Percentiles rank a stretch among this genome's conserved stretches.
Conservation (phyloP, 2,888 invertebrate genomes). For the Vanessa cardui region DNA sequence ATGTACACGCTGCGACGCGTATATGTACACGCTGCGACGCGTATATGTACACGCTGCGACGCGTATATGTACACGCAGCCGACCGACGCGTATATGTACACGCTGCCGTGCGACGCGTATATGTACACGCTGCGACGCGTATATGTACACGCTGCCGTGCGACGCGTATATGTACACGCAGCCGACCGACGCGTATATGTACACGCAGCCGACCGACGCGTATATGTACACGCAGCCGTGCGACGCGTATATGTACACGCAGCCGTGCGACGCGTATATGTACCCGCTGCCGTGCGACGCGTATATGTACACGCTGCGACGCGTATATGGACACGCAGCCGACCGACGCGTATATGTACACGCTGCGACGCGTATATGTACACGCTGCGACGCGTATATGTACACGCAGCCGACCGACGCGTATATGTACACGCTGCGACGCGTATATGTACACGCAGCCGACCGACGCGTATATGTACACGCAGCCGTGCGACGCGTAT, state of each 20-base stretch:
- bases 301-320: not conserved
- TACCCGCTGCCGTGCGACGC: too few species aligned
- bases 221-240: not conserved
- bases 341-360: not conserved
- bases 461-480: too few species aligned
- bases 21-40: not conserved
- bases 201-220: too few species aligned
- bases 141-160: not conserved
- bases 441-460: not conserved
- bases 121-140: too few species aligned
- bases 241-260: not conserved
- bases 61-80: not conserved
- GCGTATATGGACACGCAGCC: not conserved
- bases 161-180: not conserved
- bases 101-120: not conserved
- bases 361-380: too few species aligned
- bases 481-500: not conserved
- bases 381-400: too few species aligned
- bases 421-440: too few species aligned
- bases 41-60: too few species aligned
- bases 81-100: not conserved
- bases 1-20: too few species aligned
- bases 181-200: too few species aligned
- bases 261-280: too few species aligned
- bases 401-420: too few species aligned